Evolutionary conservation across 2,888 invertebrate species (phyloP).

Genomic region (Acrobasis repandana): DNA sequence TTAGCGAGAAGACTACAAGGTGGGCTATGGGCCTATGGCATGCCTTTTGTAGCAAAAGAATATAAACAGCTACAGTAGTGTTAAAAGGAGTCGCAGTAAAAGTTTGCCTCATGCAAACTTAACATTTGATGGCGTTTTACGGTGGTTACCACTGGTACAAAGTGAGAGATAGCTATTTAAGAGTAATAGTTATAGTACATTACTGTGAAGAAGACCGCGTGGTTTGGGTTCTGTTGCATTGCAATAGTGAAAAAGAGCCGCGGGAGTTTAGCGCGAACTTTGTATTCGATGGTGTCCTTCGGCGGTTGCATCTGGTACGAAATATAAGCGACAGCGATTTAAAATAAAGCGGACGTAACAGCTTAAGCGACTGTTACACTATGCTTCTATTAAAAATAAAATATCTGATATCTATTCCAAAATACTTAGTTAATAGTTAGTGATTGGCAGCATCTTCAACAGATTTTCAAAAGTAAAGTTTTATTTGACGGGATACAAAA

Average conservation of each 20-base stretch:
- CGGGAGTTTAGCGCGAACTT: conserved; percentile 69
- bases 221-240: too few species aligned
- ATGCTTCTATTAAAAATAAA: too few species aligned
- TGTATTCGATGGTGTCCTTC: conserved; percentile 56
- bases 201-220: too few species aligned
- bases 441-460: conserved; percentile 34
- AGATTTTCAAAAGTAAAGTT: too few species aligned
- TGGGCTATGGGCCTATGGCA: too few species aligned
- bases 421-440: conserved; percentile 73
- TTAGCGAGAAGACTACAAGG: too few species aligned
- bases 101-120: conserved; percentile 68
- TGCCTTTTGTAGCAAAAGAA: conserved; percentile 51
- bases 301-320: conserved; percentile 36
- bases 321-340: conserved; percentile 23
- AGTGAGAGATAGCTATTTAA: conserved; percentile 24
- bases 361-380: too few species aligned
- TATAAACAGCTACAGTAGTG: conserved; percentile 72
- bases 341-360: too few species aligned
- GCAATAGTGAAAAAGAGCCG: conserved; percentile 69
- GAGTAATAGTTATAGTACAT: not conserved
- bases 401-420: too few species aligned
- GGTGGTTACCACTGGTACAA: conserved; percentile 34
- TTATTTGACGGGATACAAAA: too few species aligned
- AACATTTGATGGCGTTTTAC: conserved; percentile 56
- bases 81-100: conserved; percentile 66